Percentiles rank a stretch among this genome's conserved stretches.
Conservation (phyloP, 2,888 invertebrate species). For the Yponomeuta plumbellus region DNA sequence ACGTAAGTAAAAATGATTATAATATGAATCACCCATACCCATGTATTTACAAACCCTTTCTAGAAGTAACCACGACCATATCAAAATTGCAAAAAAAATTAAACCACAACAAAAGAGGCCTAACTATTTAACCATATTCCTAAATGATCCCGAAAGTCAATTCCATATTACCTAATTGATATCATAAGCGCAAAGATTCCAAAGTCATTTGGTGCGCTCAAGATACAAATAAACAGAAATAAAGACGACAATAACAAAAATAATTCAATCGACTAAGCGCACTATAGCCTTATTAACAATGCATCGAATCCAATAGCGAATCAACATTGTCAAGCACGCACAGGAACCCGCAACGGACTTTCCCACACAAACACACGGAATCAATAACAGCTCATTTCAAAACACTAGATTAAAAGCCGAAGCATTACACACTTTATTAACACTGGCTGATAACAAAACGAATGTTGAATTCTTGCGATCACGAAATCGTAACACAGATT, state of each 20-base stretch:
- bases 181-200: too few relatives aligned
- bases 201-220: too few relatives aligned
- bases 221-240: neutral
- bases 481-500: constrained; percentile 19
- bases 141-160: too few relatives aligned
- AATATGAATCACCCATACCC: neutral
- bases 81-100: too few relatives aligned
- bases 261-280: neutral
- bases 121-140: too few relatives aligned
- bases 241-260: neutral
- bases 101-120: too few relatives aligned
- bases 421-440: constrained; percentile 19
- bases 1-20: neutral
- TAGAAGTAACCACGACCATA: too few relatives aligned
- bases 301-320: neutral
- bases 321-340: neutral
- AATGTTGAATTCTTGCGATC: constrained; percentile 44
- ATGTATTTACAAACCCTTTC: too few relatives aligned
- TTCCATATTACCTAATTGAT: too few relatives aligned
- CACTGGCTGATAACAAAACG: constrained; percentile 26
- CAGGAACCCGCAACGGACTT: constrained; percentile 8
- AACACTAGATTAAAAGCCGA: neutral
- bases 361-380: neutral
- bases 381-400: constrained; percentile 3
- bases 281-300: neutral